Conservation (phyloP, 2,888 invertebrate species). For the Oxystoma pomonae region DNA sequence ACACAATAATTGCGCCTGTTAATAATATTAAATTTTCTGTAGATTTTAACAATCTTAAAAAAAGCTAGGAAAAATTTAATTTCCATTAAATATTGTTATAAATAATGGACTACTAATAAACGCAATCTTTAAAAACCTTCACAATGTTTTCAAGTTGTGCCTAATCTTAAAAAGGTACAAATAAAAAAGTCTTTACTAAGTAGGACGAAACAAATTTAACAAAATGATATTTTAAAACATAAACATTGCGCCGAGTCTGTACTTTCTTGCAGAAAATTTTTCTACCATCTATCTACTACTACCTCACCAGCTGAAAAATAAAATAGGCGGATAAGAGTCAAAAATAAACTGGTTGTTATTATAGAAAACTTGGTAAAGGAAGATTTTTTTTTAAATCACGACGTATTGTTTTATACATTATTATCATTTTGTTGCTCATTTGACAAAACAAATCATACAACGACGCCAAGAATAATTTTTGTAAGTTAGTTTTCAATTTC, state of each 20-base stretch:
- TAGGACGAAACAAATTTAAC: conserved; percentile 29
- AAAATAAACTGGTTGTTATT: not conserved
- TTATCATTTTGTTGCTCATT: no score
- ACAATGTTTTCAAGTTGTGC: conserved; percentile 1
- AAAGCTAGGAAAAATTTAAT: not conserved
- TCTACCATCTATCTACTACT: conserved; percentile 68
- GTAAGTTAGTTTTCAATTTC: no score
- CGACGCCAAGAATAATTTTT: no score
- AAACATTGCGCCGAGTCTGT: conserved; percentile 29
- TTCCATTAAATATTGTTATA: no score
- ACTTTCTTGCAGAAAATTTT: conserved; percentile 30
- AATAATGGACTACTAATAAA: no score
- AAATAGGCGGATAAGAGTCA: conserved; percentile 14
- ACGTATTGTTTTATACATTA: not conserved
- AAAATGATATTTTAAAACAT: conserved; percentile 14
- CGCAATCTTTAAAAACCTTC: no score
- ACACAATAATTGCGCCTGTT: no score
- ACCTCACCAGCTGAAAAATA: conserved; percentile 65
- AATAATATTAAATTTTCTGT: not conserved
- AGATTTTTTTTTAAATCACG: not conserved
- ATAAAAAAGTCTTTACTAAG: conserved; percentile 34
- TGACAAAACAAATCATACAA: no score
- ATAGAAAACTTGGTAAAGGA: not conserved
- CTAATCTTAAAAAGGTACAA: conserved; percentile 30
- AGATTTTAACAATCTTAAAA: not conserved